phyloP scores from a whole-genome alignment of 2,797 vertebrate genomes.

The Galago senegalensis region DNA sequence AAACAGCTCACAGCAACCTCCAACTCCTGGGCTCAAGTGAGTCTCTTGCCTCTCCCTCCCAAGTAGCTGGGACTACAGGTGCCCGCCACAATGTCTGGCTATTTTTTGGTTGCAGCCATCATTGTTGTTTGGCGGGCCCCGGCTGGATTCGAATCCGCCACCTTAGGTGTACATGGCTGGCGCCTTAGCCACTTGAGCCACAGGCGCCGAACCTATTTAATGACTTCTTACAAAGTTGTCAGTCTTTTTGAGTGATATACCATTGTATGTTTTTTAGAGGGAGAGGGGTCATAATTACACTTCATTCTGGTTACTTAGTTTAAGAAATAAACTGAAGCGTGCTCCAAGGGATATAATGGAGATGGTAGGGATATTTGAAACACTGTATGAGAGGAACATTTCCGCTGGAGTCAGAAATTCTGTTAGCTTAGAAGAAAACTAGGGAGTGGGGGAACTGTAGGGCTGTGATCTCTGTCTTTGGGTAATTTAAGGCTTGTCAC shows the following conservation, averaged over 20 bases:
- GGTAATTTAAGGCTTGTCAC: neutral
- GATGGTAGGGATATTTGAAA: neutral
- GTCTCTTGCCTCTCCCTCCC: too few relatives aligned
- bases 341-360: neutral
- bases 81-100: too few relatives aligned
- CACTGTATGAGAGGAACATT: neutral
- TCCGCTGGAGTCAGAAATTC: neutral
- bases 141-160: too few relatives aligned
- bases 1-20: too few relatives aligned
- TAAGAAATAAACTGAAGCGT: neutral
- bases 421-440: neutral
- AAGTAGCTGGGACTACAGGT: too few relatives aligned
- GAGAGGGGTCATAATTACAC: neutral
- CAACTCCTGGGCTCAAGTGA: too few relatives aligned
- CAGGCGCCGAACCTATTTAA: neutral
- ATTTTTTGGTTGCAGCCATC: too few relatives aligned
- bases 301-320: neutral
- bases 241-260: conserved; percentile 11
- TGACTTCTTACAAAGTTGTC: conserved; percentile 12
- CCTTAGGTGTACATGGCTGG: too few relatives aligned
- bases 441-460: neutral
- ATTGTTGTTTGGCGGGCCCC: too few relatives aligned
- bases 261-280: neutral
- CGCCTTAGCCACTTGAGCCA: too few relatives aligned
- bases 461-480: neutral